Evolutionary conservation across 1,140 invertebrate genomes (phyloP).

Genomic region (Apis cerana): DNA sequence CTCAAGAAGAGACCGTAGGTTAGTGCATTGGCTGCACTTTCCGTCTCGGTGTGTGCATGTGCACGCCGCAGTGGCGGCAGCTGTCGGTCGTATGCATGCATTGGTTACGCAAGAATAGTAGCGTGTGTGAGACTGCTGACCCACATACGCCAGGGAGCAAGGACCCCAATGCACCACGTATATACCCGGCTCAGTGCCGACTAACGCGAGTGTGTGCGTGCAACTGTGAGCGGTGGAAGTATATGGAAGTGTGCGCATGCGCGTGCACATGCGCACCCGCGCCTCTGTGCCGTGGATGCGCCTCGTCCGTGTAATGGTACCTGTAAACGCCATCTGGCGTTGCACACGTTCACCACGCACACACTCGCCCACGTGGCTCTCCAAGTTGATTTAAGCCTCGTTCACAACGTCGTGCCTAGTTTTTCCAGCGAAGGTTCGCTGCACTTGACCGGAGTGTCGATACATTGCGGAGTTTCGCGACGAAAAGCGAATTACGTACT

Average conservation of each 20-base stretch:
- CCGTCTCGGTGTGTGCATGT: conserved; percentile 58
- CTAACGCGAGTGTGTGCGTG: conserved; percentile 1
- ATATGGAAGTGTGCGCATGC: neutral
- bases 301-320: conserved; percentile 44
- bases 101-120: conserved; percentile 80
- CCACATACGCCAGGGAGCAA: conserved; percentile 81
- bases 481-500: neutral
- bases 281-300: conserved; percentile 36
- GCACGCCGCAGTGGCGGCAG: conserved; percentile 55
- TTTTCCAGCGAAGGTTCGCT: neutral
- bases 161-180: conserved; percentile 75
- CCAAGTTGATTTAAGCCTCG: conserved; percentile 30
- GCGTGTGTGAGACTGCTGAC: conserved; percentile 82
- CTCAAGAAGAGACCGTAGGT: conserved; percentile 66
- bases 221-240: conserved; percentile 40
- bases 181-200: conserved; percentile 45
- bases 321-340: conserved; percentile 68
- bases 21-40: conserved; percentile 69
- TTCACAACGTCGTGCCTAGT: conserved; percentile 17
- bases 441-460: conserved; percentile 9
- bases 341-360: conserved; percentile 37
- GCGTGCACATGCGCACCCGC: neutral
- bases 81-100: conserved; percentile 76
- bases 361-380: conserved; percentile 53
- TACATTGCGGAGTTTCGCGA: neutral